Conservation (phyloP, 2,888 invertebrate species). For the Orthosia incerta region DNA sequence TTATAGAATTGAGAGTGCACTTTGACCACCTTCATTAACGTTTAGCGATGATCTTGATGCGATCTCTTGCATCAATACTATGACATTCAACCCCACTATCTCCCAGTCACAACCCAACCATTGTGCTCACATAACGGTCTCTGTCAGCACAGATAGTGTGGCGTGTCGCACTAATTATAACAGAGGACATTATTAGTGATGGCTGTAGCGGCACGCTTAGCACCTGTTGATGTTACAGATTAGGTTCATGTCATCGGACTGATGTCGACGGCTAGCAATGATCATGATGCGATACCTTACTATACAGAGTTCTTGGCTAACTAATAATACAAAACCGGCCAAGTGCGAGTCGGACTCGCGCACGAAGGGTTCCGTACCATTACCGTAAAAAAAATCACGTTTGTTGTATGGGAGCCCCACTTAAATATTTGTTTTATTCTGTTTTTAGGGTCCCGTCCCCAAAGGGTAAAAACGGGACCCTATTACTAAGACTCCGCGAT, state of each 20-base stretch:
- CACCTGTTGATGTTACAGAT: slow-evolving; percentile 47
- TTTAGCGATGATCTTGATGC: no score
- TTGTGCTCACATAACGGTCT: slow-evolving; percentile 34
- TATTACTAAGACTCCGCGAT: no score
- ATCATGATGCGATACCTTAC: neutral
- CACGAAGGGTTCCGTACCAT: no score
- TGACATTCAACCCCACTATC: slow-evolving; percentile 16
- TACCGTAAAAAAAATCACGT: no score
- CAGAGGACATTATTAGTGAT: slow-evolving; percentile 28
- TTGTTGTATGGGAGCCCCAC: no score
- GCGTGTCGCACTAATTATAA: slow-evolving; percentile 42
- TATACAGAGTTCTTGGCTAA: no score
- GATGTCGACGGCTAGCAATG: slow-evolving; percentile 15
- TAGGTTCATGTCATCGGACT: slow-evolving; percentile 29
- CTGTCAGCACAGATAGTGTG: slow-evolving; percentile 30
- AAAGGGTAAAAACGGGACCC: no score
- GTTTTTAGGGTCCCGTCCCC: no score
- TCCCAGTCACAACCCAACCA: slow-evolving; percentile 17
- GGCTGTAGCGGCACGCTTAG: slow-evolving; percentile 5
- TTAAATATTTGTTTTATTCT: no score
- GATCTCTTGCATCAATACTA: neutral
- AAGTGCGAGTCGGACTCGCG: no score
- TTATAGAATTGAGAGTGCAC: no score
- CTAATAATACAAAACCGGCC: no score
- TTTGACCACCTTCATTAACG: neutral